A percentile compares a stretch with the other conserved stretches of the same genome.
phyloP scores from a whole-genome alignment of 1,140 invertebrate genomes.

The Phymastichus coffea region DNA sequence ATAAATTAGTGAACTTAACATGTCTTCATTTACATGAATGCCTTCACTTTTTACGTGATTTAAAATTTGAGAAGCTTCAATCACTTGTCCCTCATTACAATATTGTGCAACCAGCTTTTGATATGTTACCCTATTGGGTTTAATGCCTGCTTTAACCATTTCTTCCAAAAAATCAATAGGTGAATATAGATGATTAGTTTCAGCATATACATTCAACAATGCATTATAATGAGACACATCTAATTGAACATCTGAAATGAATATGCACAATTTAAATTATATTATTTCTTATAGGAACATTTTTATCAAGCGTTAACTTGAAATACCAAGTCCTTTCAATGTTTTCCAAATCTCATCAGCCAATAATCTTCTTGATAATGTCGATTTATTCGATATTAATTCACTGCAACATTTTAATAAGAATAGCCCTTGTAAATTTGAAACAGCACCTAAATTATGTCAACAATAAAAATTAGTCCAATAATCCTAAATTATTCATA shows the following conservation, averaged over 20 bases:
- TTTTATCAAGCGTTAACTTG: background rate
- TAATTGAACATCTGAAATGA: background rate
- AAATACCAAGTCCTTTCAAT: background rate
- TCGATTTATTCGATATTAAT: background rate
- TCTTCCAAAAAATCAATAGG: background rate
- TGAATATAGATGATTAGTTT: slow-evolving; percentile 7
- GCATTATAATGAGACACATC: slow-evolving; percentile 6
- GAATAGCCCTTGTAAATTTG: background rate
- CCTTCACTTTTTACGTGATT: background rate
- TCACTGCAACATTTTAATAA: slow-evolving; percentile 4
- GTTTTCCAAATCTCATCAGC: background rate
- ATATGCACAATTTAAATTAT: background rate
- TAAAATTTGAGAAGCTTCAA: background rate
- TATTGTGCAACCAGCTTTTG: background rate
- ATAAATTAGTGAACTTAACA: background rate
- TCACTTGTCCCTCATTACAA: slow-evolving; percentile 1
- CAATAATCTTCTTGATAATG: background rate
- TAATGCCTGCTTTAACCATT: background rate
- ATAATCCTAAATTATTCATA: no score
- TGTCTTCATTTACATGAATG: background rate
- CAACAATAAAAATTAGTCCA: background rate
- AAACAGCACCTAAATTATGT: background rate
- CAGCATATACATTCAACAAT: background rate
- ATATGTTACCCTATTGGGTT: slow-evolving; percentile 2
- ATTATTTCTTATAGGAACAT: background rate